phyloP scores from a whole-genome alignment of 2,888 invertebrate species.

The Scaeva pyrastri region DNA sequence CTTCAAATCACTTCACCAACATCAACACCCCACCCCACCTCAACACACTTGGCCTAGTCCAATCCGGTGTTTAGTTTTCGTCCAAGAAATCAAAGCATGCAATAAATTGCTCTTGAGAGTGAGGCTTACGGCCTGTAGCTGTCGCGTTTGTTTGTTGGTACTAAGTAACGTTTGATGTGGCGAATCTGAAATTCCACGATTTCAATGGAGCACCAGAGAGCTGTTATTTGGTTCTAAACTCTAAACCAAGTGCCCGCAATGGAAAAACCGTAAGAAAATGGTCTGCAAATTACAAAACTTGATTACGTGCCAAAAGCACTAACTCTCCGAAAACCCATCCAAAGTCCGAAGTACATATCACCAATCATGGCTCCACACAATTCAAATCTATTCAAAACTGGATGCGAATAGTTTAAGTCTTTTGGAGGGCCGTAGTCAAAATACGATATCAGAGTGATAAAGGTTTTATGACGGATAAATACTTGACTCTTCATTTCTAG shows the following conservation, averaged over 20 bases:
- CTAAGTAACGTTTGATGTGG: conserved; percentile 33
- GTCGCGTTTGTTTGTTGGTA: background rate
- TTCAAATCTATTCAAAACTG: background rate
- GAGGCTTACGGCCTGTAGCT: conserved; percentile 14
- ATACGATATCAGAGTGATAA: too few species aligned
- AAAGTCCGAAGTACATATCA: background rate
- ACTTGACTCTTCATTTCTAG: too few species aligned
- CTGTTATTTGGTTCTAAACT: conserved; percentile 2
- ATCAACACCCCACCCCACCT: background rate
- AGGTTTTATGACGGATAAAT: background rate
- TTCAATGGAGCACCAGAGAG: conserved; percentile 3
- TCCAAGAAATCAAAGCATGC: conserved; percentile 55
- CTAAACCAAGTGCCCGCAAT: too few species aligned
- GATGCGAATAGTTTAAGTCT: background rate
- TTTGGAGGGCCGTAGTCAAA: background rate
- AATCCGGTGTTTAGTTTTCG: conserved; percentile 5
- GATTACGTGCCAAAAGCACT: conserved; percentile 31
- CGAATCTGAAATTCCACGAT: conserved; percentile 40
- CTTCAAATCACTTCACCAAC: too few species aligned
- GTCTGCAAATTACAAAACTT: conserved; percentile 63
- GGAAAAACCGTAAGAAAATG: conserved; percentile 64
- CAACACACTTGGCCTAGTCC: background rate
- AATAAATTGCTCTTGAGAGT: conserved; percentile 33
- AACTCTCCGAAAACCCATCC: background rate
- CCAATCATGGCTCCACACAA: background rate